Conservation (phyloP, 1,140 invertebrate genomes). For the Sesamia nonagrioides region DNA sequence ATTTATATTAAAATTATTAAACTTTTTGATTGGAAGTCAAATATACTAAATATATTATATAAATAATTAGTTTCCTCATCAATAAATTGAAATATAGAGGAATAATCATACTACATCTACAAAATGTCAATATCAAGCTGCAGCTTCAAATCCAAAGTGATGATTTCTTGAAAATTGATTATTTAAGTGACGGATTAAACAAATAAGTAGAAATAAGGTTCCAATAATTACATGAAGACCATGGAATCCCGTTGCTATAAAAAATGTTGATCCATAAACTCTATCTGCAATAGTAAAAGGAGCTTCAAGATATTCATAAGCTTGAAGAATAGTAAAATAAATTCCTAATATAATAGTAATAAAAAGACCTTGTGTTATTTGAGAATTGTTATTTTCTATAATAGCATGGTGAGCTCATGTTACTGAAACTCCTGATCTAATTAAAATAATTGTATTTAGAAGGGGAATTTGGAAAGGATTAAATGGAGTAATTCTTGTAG, state of each 20-base stretch:
- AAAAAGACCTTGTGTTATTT: slow-evolving; percentile 34
- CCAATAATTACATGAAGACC: too few relatives aligned
- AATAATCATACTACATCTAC: slow-evolving; percentile 92
- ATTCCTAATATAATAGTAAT: slow-evolving; percentile 36
- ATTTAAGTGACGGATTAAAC: too few relatives aligned
- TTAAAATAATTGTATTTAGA: slow-evolving; percentile 25
- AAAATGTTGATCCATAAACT: too few relatives aligned
- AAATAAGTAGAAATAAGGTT: too few relatives aligned
- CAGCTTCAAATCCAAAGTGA: slow-evolving; percentile 79
- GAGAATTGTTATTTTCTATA: slow-evolving; percentile 36
- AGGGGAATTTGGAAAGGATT: neutral
- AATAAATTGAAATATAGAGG: slow-evolving; percentile 90
- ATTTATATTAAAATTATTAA: slow-evolving; percentile 77
- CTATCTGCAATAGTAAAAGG: too few relatives aligned
- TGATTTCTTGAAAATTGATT: too few relatives aligned
- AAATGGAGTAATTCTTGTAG: slow-evolving; percentile 3
- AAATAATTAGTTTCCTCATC: slow-evolving; percentile 89
- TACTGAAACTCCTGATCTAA: slow-evolving; percentile 35
- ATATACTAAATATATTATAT: slow-evolving; percentile 91
- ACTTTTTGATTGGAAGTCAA: slow-evolving; percentile 90
- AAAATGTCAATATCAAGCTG: slow-evolving; percentile 93
- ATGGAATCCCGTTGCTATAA: too few relatives aligned
- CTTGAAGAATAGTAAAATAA: slow-evolving; percentile 45
- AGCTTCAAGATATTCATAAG: slow-evolving; percentile 53
- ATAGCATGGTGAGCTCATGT: slow-evolving; percentile 44